Evolutionary conservation across 2,888 invertebrate species (phyloP), one percentile per base, ranked within the genome.

Genomic region (Drosophila atripex): DNA sequence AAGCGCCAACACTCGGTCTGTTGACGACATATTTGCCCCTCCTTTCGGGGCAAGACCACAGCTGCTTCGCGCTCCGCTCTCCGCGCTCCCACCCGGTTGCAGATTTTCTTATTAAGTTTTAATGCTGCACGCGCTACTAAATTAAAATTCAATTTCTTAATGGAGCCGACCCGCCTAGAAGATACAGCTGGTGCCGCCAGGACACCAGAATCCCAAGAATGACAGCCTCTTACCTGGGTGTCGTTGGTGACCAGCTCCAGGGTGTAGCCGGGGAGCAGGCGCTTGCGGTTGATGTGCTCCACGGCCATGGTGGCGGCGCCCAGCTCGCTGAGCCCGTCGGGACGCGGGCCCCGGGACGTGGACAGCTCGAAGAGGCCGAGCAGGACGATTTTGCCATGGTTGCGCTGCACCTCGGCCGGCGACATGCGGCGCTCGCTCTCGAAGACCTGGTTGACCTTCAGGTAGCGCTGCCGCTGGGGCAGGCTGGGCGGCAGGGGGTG

Each of bases 291-390:
- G 86, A 97, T 95, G 83, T 96, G 96, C 65, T 94, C 93, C 49
- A 97, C 94, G 0, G 97, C 97, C 82, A 97, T 92, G 84, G 93
- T 93, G 0, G 97, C 97, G 0, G 97, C 97, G 11, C 94, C 93
- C 83, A 96, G 92, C 89, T 96, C 96, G 61, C 95, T 95, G 8
- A 93, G 92, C 0, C 96, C 96, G 76, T 96, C 95, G 47, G 93
- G 92, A 63, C 96, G 92, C 0, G 93, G 93, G 1, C 94, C 94
- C 9, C 93, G 93, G 65, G 92, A 92, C 1, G 94, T 94, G 8
- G 95, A 95, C 85, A 97, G 92, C 92, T 96, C 97, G 90, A 97
- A 97, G 21, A 97, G 93, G 0, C 96, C 97, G 80, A 96, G 93
- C 71, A 97, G 93, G 0, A 95, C 94, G 47, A 95, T 93, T 85